Base-by-base conservation (phyloP, 2,113 vertebrate species). In the Gorsachius goisagi region DNA sequence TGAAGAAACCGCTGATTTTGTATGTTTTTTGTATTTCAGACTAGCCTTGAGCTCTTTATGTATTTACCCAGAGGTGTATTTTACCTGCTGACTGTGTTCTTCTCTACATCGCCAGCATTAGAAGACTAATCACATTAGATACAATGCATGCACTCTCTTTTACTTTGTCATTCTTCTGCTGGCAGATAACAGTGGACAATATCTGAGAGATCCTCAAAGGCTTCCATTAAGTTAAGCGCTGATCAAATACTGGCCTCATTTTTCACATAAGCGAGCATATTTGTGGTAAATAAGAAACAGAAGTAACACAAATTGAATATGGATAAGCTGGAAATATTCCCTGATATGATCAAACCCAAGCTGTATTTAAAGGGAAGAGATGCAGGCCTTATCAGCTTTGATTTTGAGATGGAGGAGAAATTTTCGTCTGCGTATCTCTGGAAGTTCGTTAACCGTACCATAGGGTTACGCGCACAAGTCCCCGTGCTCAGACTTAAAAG, bases 361-460 rank as follows among this genome's bases (percentile, higher is more conserved):
- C 49, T 62, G 23, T 41, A 62, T 79, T 72, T 64, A 76, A 93
- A 96, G 88, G 58, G 39, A 39, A 69, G 33, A 11, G 11, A 58
- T 45, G 9, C 11, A 15, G 49, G 18, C 11, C 16, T 79, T 45
- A 64, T n/a, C 5, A 0, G 55, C 55, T 79, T 88, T 66, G 81
- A 72, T 75, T 95, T 60, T 68, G 62, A 94, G 71, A 76, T 0
- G 2, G 35, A 71, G 13, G 33, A 85, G 9, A 16, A 62, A 18
- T 79, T 85, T 79, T 62, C 26, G 8, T 69, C 53, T 66, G 7
- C 0, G 0, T 49, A 45, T 37, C 41, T 89, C 0, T 0, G 49
- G 11, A 82, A 79, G 62, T 64, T 93, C 44, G 58, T 41, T 87
- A 79, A 20, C 35, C 1, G 1, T 56, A 71, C 30, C 24, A 45